Evolutionary conservation across 2,888 invertebrate genomes (phyloP), one percentile per base, ranked within the genome.

Genomic region (Ernsta delagoae): DNA sequence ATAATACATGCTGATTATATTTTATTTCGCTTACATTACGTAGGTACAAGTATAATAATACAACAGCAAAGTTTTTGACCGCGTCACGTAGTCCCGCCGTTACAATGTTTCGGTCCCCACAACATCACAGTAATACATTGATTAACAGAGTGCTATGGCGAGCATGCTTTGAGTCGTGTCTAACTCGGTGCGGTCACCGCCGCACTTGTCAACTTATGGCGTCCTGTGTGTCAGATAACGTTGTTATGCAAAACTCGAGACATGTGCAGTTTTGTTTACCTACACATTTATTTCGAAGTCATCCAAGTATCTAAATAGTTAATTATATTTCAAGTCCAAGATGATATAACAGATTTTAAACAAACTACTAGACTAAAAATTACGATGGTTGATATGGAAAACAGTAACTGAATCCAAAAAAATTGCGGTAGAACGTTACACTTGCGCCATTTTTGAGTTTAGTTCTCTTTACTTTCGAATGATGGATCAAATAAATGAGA

Each of bases 81-180:
- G 71, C 73, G 73, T 73, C 77, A 75, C 75, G 69, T 65, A 59
- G 41, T 59, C 62, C 77, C 75, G 79, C 77, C 75, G 75, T 76
- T 45, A 74, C 74, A 73, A 75, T 73, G 75, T 78, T 79, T 78
- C 79, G 73, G 71, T 77, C 78, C 79, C 74, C 77, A 76, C 74
- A 75, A 76, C 75, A 68, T 72, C 67, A 76, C 77, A 71, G 72
- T 76, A 75, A 74, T 75, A 77, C 70, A 84, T 48, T 6, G 48
- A 48, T 84, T 89, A 91, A 89, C 89, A 72, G 87, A 87, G 86
- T 90, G 89, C 81, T 82, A 83, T 83, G 86, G 85, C 86, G 80
- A 87, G 90, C 90, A 91, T 92, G 91, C 83, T 86, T 87, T 89
- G 83, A 81, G 81, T 80, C 84, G 86, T 89, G 83, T 86, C 85